A percentile compares a stretch with the other conserved stretches of the same genome.
These are phyloP conservation scores for Harpagifer antarcticus DNA, from an alignment of 2,797 vertebrate genomes.

Conservation along the genomic window DNA sequence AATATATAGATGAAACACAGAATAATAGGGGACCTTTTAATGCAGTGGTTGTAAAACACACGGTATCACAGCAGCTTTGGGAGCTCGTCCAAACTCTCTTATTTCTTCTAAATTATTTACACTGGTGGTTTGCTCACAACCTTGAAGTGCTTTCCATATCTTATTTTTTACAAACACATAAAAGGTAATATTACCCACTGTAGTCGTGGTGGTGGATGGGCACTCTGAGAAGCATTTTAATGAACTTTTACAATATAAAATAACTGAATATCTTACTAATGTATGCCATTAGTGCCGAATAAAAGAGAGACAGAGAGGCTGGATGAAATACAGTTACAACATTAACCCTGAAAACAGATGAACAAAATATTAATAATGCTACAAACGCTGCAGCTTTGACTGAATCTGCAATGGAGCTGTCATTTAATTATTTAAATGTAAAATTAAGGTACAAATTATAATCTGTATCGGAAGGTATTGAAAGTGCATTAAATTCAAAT, in stretches of 20 bases:
- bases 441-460: no score
- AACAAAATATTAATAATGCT: background rate
- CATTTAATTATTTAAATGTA: background rate
- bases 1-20: no score
- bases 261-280: conserved; percentile 32
- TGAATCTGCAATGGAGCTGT: background rate
- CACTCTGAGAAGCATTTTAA: conserved; percentile 11
- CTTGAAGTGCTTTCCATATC: conserved; percentile 21
- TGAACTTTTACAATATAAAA: conserved; percentile 23
- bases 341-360: conserved; percentile 19
- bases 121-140: background rate
- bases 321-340: conserved; percentile 21
- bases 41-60: background rate
- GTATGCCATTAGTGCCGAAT: conserved; percentile 54
- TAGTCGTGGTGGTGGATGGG: background rate
- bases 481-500: no score
- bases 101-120: conserved; percentile 25
- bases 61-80: background rate
- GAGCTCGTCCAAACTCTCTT: background rate
- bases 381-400: background rate
- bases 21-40: background rate
- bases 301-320: conserved; percentile 6
- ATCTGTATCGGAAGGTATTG: no score
- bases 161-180: conserved; percentile 12
- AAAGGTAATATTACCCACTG: conserved; percentile 14